Evolutionary conservation across 2,888 invertebrate species (phyloP), one percentile per base, ranked within the genome.

Genomic region (Eurytoma californica): DNA sequence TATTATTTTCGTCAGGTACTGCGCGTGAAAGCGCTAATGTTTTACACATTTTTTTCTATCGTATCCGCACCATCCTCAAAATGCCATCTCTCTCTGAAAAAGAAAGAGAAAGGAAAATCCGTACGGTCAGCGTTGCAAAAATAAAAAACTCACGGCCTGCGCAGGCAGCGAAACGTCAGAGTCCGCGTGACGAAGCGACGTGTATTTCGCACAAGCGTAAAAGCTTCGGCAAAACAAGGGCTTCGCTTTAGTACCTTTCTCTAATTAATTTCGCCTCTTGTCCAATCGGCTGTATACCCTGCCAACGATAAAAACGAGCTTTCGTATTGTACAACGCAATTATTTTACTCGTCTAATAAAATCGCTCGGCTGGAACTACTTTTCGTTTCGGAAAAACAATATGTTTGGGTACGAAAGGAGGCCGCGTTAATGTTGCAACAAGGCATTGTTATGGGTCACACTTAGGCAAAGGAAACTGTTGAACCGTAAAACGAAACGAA

Each of bases 1-100:
- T 63, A 51, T 78, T 30, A 18, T 63, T 72, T 63, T 61, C 28
- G 16, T 79, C 79, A 79, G 79, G 79, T 79, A 74, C 73, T 57
- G 79, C 69, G 68, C 79, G 51, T 69, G 7, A 68, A 74, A 74
- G 68, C 78, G 78, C 69, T 73, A 77, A 53, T 66, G 30, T 72
- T 61, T 51, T 69, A 39, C 39, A 49, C 28, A 20, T 55, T 60
- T 53, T n/a, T 65, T 47, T 14, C 28, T 49, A 63, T 53, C 53
- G n/a, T 14, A 14, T 66, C 51, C 53, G 39, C 39, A 39, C 5
- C 39, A 39, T 49, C 57, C 18, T 39, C 20, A 30, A 13, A 68
- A 18, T 30, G 18, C 28, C 53, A 24, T 20, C 67, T 49, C 30
- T 16, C 39, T 61, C 7, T 9, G 16, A 9, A 5, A 39, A 39